Conservation (phyloP, 2,113 vertebrate species). For the Carassius gibelio region DNA sequence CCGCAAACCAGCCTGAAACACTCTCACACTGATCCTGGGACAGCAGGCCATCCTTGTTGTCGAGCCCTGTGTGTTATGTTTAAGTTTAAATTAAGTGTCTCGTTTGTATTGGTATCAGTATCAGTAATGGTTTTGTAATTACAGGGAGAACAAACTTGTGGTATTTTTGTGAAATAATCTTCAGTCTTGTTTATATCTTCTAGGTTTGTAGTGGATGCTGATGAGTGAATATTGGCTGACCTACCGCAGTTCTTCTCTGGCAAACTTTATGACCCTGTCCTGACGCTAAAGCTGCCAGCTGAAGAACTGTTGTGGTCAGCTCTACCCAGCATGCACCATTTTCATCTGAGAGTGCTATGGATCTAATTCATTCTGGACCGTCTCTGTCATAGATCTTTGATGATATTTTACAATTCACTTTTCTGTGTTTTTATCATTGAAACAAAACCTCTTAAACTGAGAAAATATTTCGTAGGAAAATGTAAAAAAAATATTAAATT, state of each 20-base stretch:
- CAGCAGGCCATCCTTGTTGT: no score
- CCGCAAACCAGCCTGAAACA: neutral
- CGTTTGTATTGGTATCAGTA: neutral
- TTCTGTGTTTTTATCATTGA: no score
- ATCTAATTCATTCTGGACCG: neutral
- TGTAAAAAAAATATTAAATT: no score
- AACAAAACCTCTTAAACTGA: neutral
- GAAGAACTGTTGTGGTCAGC: conserved; percentile 99
- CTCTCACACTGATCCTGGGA: no score
- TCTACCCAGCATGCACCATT: conserved; percentile 72
- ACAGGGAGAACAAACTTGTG: neutral
- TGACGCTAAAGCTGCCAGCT: conserved; percentile 99
- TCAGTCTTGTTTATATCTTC: conserved; percentile 30
- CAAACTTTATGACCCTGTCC: conserved; percentile 98
- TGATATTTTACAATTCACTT: neutral
- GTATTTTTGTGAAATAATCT: neutral
- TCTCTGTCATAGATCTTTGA: neutral
- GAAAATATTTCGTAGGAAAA: no score
- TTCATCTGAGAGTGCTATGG: neutral
- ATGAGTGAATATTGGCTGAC: conserved; percentile 79
- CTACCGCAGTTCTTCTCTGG: conserved; percentile 99
- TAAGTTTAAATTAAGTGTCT: neutral
- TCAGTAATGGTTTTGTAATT: neutral
- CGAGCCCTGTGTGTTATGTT: neutral
- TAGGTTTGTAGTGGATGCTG: conserved; percentile 6